Evolutionary conservation across 2,113 vertebrate genomes (phyloP).

Genomic region (Neoarius graeffei): DNA sequence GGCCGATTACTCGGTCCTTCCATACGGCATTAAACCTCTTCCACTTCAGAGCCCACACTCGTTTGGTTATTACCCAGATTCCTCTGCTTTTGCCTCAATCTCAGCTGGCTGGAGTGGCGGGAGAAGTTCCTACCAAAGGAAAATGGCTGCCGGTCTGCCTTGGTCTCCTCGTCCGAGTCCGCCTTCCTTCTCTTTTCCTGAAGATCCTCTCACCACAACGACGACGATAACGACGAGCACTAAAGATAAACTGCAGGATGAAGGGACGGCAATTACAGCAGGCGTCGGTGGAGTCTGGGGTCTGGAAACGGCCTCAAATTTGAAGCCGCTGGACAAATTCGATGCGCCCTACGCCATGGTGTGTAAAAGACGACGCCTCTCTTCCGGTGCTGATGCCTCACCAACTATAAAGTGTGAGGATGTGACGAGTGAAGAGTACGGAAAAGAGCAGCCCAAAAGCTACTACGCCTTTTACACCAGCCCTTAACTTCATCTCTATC

Average conservation of each 20-base stretch:
- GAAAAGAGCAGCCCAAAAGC: constrained; percentile 93
- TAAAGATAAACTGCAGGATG: constrained; percentile 95
- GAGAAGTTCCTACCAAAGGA: constrained; percentile 91
- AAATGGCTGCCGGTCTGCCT: constrained; percentile 88
- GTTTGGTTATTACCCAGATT: constrained; percentile 93
- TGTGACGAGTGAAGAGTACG: constrained; percentile 90
- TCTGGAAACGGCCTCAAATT: constrained; percentile 87
- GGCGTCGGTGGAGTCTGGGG: constrained; percentile 80
- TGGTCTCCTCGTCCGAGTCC: constrained; percentile 95
- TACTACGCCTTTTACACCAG: constrained; percentile 97
- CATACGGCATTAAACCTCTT: constrained; percentile 94
- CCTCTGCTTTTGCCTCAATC: constrained; percentile 88
- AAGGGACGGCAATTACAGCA: constrained; percentile 59
- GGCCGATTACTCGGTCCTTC: constrained; percentile 90
- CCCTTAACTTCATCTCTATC: constrained; percentile 76
- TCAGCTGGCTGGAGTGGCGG: constrained; percentile 87
- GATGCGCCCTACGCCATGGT: constrained; percentile 91
- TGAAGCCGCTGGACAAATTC: constrained; percentile 92
- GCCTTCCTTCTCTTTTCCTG: constrained; percentile 84
- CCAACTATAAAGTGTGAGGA: constrained; percentile 98
- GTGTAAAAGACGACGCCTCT: constrained; percentile 92
- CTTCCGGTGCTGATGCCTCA: constrained; percentile 94
- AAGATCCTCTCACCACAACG: constrained; percentile 81
- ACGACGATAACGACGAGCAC: constrained; percentile 38
- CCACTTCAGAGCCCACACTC: constrained; percentile 94